Evolutionary conservation across 2,113 vertebrate species (phyloP).

Genomic region (Leucosticte australis): DNA sequence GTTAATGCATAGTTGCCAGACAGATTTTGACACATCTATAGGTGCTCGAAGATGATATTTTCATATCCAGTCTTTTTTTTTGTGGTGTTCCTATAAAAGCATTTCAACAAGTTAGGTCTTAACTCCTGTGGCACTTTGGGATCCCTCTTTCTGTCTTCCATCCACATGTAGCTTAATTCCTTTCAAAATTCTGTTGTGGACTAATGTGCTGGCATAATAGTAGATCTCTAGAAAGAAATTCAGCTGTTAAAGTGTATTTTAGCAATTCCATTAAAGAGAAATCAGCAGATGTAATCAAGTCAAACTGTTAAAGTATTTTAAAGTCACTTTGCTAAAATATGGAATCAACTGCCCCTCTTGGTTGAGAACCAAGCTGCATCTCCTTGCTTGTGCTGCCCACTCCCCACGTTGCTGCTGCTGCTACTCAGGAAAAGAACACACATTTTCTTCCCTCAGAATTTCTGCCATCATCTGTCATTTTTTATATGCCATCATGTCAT

Average conservation of each 20-base stretch:
- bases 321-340: neutral
- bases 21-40: neutral
- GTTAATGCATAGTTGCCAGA: neutral
- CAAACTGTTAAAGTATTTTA: neutral
- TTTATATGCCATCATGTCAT: neutral
- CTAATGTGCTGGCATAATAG: neutral
- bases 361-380: neutral
- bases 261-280: neutral
- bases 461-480: neutral
- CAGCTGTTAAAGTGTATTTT: neutral
- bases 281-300: neutral
- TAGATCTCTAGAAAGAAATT: neutral
- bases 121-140: neutral
- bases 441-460: neutral
- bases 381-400: neutral
- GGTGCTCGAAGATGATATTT: neutral
- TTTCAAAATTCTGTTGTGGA: neutral
- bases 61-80: neutral
- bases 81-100: neutral
- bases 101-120: neutral
- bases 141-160: neutral
- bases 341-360: neutral
- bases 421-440: rapidly evolving
- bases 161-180: neutral
- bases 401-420: neutral